Evolutionary conservation across 2,113 vertebrate species (phyloP), one percentile per base, ranked within the genome.

Genomic region (Charadrius vociferus): DNA sequence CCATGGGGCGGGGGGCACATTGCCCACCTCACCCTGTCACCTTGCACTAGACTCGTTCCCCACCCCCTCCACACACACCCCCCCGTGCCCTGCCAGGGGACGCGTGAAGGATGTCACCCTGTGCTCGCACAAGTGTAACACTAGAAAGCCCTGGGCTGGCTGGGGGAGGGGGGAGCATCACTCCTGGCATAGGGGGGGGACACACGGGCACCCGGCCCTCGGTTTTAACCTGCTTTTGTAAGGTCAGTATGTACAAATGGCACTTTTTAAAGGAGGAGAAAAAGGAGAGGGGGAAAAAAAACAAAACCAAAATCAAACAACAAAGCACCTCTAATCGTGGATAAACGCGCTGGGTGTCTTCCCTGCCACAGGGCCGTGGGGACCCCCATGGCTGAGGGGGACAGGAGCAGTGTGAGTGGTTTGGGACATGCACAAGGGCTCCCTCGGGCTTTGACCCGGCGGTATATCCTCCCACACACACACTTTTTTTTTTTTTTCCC

Each of bases 231-330:
- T 21, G 86, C 36, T 81, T 88, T 81, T 53, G 3, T 77, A 66
- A 78, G 85, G 89, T 68, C 85, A 91, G 73, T 74, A 92, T 22
- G 13, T 81, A 62, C 73, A 70, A 61, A 56, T 0, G 1, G 86
- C 95, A 94, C 93, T 96, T 96, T 92, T 80, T 80, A 84, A 93
- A 49, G 41, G 66, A 93, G 74, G 23, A 75, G 55, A 29, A 85
- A 84, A 74, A 78, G 21, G 62, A 82, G 30, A 78, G 55, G 1
- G 37, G 27, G 39, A 34, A 34, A 49, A 61, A 20, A 9, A 29
- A 19, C 6, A 29, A 9, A 20, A 41, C 6, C 5, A 30, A 29
- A 9, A 39, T 14, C 7, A 55, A 20, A 27, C 36, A 81, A n/a
- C 34, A 32, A 68, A 81, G 52, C 43, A 27, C 13, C 56, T 39